Base-by-base conservation (phyloP, 2,888 invertebrate genomes). In the Adineta ricciae region DNA sequence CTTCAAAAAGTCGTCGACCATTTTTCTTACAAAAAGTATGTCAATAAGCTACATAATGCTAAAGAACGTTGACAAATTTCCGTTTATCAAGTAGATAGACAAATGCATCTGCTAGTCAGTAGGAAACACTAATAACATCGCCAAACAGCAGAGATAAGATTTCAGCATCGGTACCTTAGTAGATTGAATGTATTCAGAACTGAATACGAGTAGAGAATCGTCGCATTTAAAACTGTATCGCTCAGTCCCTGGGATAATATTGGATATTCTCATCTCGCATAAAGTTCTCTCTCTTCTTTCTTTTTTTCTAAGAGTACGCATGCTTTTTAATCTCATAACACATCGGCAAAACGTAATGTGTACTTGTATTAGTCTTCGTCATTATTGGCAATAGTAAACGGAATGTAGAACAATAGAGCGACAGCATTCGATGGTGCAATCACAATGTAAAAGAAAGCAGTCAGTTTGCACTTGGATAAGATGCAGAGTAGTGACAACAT, bases 401-500 rank as follows among this genome's bases (percentile, higher is more conserved):
- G 64, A 64, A 64, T 64, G 32, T 27, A 19, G 64, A 64, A 64
- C 64, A 64, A 64, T 36, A 36, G 16, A 32, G 32, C 2, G 19
- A 32, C 19, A 64, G 32, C 64, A 16, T 19, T 64, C 64, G 64
- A 64, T 64, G 64, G 64, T 64, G 64, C 64, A 64, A 64, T 64
- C 64, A 64, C 36, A 32, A 36, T 64, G 64, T 16, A 64, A 64
- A 32, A 64, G 64, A 64, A 64, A 64, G 64, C 64, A 64, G 64
- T 64, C 64, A 64, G 64, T 64, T 64, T 64, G 64, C 32, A 64
- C 32, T 64, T 64, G 64, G 64, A 32, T 64, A 64, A 64, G 64
- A 64, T 64, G 32, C 32, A 64, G n/a, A n/a, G 64, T 32, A 64
- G 64, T 27, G 36, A 64, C 64, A 64, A 32, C 64, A 64, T 64